These are phyloP conservation scores for Clivina fossor DNA, from an alignment of 2,888 invertebrate genomes.

Conservation along the genomic window DNA sequence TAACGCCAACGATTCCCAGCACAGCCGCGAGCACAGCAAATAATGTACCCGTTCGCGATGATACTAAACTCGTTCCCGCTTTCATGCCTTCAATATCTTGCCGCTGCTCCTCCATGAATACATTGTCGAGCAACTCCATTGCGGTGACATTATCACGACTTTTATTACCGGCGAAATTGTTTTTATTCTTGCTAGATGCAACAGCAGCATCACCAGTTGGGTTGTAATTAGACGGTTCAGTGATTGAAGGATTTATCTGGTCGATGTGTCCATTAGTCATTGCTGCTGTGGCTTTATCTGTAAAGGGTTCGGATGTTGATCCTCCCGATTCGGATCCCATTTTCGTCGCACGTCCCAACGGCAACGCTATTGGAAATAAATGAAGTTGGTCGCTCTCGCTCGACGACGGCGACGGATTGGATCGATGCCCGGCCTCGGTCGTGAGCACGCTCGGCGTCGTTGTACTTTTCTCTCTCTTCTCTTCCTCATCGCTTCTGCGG, in stretches of 20 bases:
- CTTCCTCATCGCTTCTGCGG: conserved; percentile 10
- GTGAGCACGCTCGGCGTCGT: conserved; percentile 1
- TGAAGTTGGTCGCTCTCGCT: conserved; percentile 41
- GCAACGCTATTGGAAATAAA: conserved; percentile 44
- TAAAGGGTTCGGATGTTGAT: conserved; percentile 33
- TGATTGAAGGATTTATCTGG: conserved; percentile 26
- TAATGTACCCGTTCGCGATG: conserved; percentile 55
- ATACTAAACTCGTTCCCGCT: not conserved
- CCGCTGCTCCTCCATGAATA: conserved; percentile 35
- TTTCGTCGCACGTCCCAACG: conserved; percentile 31
- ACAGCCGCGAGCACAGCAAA: conserved; percentile 60
- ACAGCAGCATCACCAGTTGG: no score
- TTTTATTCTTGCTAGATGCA: no score
- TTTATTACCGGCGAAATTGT: conserved; percentile 37
- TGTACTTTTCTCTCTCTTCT: conserved; percentile 5
- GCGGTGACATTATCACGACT: conserved; percentile 33
- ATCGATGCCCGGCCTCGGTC: conserved; percentile 36
- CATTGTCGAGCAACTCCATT: conserved; percentile 39
- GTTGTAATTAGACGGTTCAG: conserved; percentile 29
- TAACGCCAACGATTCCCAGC: conserved; percentile 59
- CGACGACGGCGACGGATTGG: conserved; percentile 42
- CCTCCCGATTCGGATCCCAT: conserved; percentile 13
- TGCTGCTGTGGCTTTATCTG: conserved; percentile 33
- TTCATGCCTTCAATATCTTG: not conserved
- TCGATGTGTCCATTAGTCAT: conserved; percentile 27